Evolutionary conservation across 2,888 invertebrate genomes (phyloP), one percentile per base, ranked within the genome.

Genomic region (Choreutis nemorana): DNA sequence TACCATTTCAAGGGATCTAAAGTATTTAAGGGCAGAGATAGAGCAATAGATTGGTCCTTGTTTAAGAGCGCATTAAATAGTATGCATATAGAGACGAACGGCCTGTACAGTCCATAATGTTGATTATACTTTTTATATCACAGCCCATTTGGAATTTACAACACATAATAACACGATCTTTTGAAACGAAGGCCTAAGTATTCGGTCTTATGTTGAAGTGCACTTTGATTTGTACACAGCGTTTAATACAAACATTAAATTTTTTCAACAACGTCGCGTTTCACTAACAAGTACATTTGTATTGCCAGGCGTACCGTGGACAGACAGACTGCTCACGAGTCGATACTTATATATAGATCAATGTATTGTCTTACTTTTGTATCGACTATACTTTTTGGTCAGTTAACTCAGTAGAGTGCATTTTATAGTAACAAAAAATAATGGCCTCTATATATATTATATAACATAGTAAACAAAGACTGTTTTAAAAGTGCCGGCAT

Each of bases 91-190:
- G 73, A 81, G 66, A 83, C 81, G 67, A 81, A 82, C 83, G 84
- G 83, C 82, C 83, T 84, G 84, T 84, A 85, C 84, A 84, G 80
- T 83, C 81, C 70, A 81, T 81, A 68, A 83, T 81, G 82, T 81
- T 81, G 83, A 83, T 82, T 65, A 66, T 68, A 67, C 45, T 59
- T 64, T 68, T 73, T 83, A 83, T 84, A 85, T 87, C 87, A 87
- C 87, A 87, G 87, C 87, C 87, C 86, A 83, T 84, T 86, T 87
- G 87, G 86, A 87, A 86, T 86, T 86, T 85, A 77, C 68, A 75
- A 77, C 73, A 73, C 63, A 73, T 72, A 68, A 68, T 66, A 73
- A 68, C 61, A 65, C 58, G 61, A 59, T 68, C 63, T 71, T 70
- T 66, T 45, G 63, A 58, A 73, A 68, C 60, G 60, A 71, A 71